Base-by-base conservation (phyloP, 1,140 invertebrate genomes). In the Adoxophyes honmai region DNA sequence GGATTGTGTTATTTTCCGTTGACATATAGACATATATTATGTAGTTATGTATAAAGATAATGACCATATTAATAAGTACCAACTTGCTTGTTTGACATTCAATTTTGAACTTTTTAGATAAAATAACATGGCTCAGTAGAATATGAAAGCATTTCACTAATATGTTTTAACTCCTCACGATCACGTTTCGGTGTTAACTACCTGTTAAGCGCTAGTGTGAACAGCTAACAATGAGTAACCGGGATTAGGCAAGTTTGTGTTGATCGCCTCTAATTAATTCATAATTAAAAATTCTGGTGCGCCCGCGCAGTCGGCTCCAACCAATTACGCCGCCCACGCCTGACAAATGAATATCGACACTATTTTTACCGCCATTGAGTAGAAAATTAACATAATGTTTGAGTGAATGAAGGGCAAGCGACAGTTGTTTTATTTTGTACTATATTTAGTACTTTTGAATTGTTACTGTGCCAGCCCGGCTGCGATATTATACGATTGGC, bases 261-360 rank as follows among this genome's bases (percentile, higher is more conserved):
- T 84, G 79, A 78, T 87, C 75, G 81, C 75, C 70, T 73, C 74
- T 85, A 85, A 88, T 88, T 88, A 88, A 88, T 88, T 86, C 85
- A 86, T 86, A 86, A 88, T 88, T 88, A 86, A 88, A 88, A 86
- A 88, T 88, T 86, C 84, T 84, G 81, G 75, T 88, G 80, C 82
- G 76, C 79, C 75, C 68, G 77, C 78, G 79, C 82, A 75, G 72
- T 55, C 75, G 68, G 73, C 77, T 68, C 75, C 79, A 68, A 81
- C 79, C 82, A 87, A 87, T 87, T 87, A 81, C 68, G 44, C 61
- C 57, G 60, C 61, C 61, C 58, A 70, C 68, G 60, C 59, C 15
- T 51, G 54, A 35, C 68, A 75, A 54, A 57, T 70, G 52, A 80
- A 74, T 68, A 64, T 72, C 66, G 60, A 73, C 79, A 55, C 62